Evolutionary conservation across 2,888 invertebrate species (phyloP).

Genomic region (Papilio gigon): DNA sequence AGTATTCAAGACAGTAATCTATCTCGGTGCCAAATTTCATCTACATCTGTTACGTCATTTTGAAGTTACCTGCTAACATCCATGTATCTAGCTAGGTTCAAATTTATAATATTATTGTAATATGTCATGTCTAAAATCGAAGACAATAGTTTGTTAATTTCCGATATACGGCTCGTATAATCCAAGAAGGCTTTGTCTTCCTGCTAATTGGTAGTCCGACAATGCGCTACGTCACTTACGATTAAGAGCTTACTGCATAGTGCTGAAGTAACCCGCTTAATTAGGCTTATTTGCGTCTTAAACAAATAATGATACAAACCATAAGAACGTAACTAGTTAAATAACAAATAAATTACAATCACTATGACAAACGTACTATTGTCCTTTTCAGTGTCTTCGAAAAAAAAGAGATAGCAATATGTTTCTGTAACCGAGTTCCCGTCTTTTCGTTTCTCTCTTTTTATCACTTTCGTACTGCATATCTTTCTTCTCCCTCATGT

Average conservation of each 20-base stretch:
- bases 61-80: no score
- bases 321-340: no score
- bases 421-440: no score
- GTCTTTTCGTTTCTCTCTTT: not conserved
- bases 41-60: no score
- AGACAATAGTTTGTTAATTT: not conserved
- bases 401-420: no score
- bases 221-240: constrained; percentile 23
- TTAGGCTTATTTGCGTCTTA: not conserved
- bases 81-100: no score
- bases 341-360: no score
- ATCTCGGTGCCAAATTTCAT: no score
- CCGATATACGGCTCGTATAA: not conserved
- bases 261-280: constrained; percentile 32
- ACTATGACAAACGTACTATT: no score
- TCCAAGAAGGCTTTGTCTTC: constrained; percentile 15
- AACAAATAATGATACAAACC: not conserved
- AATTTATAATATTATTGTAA: no score
- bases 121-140: not conserved
- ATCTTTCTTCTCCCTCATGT: not conserved
- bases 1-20: no score
- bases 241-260: constrained; percentile 22
- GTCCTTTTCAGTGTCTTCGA: no score
- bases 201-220: constrained; percentile 17
- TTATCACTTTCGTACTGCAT: not conserved